Evolutionary conservation across 2,113 vertebrate genomes (phyloP).

Genomic region (Clupea harengus): DNA sequence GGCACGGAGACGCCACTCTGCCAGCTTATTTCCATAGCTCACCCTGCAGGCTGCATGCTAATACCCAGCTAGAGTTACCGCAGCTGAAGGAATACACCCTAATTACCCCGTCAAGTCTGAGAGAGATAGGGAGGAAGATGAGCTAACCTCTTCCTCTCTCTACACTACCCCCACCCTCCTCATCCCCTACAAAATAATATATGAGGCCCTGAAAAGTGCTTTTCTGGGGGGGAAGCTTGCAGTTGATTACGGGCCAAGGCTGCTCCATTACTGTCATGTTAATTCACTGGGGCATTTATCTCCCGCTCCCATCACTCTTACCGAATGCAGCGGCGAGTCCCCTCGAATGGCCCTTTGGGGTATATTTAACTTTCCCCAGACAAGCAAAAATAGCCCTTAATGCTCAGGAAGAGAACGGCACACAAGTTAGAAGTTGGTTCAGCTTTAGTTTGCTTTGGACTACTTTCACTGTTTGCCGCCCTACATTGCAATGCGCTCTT

Average conservation of each 20-base stretch:
- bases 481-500: background rate
- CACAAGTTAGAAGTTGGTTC: conserved; percentile 14
- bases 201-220: conserved; percentile 25
- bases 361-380: conserved; percentile 54
- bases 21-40: background rate
- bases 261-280: conserved; percentile 33
- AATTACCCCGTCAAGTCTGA: background rate
- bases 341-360: conserved; percentile 28
- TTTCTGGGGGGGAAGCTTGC: background rate
- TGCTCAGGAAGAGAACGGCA: conserved; percentile 40
- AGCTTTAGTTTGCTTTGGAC: background rate
- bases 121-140: background rate
- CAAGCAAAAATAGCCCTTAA: conserved; percentile 40
- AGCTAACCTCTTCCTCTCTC: background rate
- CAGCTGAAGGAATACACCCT: background rate
- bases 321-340: conserved; percentile 38
- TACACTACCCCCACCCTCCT: background rate
- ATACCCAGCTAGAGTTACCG: conserved; percentile 9
- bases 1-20: background rate
- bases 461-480: conserved; percentile 5
- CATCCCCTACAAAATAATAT: conserved; percentile 31
- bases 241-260: conserved; percentile 37
- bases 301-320: conserved; percentile 3
- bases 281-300: conserved; percentile 24
- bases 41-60: background rate